These are phyloP conservation scores for Burhinus bistriatus DNA, from an alignment of 2,113 vertebrate genomes.

Conservation along the genomic window DNA sequence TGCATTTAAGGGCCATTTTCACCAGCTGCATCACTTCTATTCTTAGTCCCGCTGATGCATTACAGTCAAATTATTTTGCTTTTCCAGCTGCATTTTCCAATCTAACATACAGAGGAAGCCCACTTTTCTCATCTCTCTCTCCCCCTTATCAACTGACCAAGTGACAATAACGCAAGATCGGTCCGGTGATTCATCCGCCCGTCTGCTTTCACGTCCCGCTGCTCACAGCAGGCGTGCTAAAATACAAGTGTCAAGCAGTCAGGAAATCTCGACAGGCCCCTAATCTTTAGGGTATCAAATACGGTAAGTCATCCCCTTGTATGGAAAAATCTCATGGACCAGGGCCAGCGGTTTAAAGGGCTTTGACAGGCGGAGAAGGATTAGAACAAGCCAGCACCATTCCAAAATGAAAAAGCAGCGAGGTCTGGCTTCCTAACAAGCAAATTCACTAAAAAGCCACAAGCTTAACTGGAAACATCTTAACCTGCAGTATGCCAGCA, in stretches of 20 bases:
- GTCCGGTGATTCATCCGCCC: not conserved
- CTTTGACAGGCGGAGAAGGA: not conserved
- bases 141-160: not conserved
- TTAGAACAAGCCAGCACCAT: not conserved
- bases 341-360: not conserved
- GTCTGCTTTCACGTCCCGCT: not conserved
- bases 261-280: not conserved
- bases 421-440: constrained; percentile 14
- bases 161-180: not conserved
- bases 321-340: constrained; percentile 8
- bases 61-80: not conserved
- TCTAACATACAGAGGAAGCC: not conserved
- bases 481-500: not conserved
- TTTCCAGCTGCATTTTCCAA: not conserved
- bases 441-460: constrained; percentile 3
- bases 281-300: constrained; percentile 50
- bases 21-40: not conserved
- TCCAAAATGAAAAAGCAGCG: not conserved
- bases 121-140: not conserved
- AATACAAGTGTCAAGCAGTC: constrained; percentile 31
- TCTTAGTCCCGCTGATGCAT: not conserved
- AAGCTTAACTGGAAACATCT: constrained; percentile 33
- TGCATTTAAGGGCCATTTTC: not conserved
- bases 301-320: constrained; percentile 20
- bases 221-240: not conserved